Evolutionary conservation across 1,140 invertebrate genomes (phyloP).

Genomic region (Panonychus citri): DNA sequence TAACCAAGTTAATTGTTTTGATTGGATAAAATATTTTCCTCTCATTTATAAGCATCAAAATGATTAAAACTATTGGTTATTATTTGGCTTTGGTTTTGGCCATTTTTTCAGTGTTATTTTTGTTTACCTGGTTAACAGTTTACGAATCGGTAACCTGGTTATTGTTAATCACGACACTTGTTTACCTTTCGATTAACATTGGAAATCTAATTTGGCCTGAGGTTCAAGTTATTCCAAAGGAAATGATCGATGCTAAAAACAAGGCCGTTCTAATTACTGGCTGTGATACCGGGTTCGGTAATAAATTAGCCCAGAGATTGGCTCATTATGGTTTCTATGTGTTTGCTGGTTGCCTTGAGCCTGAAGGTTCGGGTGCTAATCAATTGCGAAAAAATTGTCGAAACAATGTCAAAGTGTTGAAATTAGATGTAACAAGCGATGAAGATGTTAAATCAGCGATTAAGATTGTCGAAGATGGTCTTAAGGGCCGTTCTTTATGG

Average conservation of each 20-base stretch:
- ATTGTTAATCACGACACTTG: not conserved
- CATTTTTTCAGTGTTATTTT: not conserved
- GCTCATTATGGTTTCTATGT: conserved; percentile 25
- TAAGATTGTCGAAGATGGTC: not conserved
- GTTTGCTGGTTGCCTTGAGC: conserved; percentile 27
- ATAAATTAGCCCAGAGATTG: conserved; percentile 22
- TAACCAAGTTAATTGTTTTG: too few species aligned
- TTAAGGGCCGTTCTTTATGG: conserved; percentile 37
- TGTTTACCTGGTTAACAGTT: not conserved
- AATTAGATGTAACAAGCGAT: conserved; percentile 24
- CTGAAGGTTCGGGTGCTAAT: conserved; percentile 19
- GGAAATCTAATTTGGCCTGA: not conserved
- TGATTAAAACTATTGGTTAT: not conserved
- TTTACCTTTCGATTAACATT: not conserved
- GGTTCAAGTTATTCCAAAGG: not conserved
- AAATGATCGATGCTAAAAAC: not conserved
- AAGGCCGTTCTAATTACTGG: conserved; percentile 21
- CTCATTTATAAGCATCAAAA: too few species aligned
- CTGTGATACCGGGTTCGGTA: conserved; percentile 29
- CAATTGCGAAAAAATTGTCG: conserved; percentile 16
- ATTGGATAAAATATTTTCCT: too few species aligned
- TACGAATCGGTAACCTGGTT: not conserved
- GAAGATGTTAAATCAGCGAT: conserved; percentile 3
- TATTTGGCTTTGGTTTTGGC: not conserved
- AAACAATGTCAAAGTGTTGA: conserved; percentile 17